These are phyloP conservation scores for Neoascia interrupta DNA, from an alignment of 2,888 invertebrate species.

Conservation along the genomic window DNA sequence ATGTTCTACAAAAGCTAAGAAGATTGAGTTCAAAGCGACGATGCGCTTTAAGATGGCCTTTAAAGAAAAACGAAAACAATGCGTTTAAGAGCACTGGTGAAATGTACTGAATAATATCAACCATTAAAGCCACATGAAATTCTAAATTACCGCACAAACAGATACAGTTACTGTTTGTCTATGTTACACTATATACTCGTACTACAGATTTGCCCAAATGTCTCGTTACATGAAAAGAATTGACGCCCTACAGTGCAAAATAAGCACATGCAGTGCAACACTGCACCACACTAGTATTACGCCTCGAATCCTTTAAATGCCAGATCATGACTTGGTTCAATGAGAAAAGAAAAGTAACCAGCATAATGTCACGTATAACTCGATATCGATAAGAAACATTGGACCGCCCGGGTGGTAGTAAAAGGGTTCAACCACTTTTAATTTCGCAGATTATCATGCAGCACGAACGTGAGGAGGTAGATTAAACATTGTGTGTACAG, in stretches of 20 bases:
- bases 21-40: too few relatives aligned
- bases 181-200: neutral
- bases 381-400: constrained; percentile 15
- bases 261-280: neutral
- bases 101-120: too few relatives aligned
- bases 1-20: too few relatives aligned
- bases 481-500: neutral
- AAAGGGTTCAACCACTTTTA: constrained; percentile 38
- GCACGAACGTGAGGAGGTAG: neutral
- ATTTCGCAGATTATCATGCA: constrained; percentile 11
- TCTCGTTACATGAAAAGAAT: too few relatives aligned
- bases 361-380: constrained; percentile 57
- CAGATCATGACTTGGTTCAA: constrained; percentile 21
- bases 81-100: too few relatives aligned
- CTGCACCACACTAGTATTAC: neutral
- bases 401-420: constrained; percentile 32
- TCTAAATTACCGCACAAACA: too few relatives aligned
- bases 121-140: too few relatives aligned
- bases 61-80: too few relatives aligned
- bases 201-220: too few relatives aligned
- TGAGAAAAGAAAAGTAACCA: constrained; percentile 34
- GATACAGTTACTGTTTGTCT: too few relatives aligned
- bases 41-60: too few relatives aligned
- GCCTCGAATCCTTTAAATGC: constrained; percentile 20
- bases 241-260: neutral